These are phyloP conservation scores for Stichopus chloronotus DNA, from an alignment of 35 echinoderm and acorn worm genomes.

Conservation along the genomic window DNA sequence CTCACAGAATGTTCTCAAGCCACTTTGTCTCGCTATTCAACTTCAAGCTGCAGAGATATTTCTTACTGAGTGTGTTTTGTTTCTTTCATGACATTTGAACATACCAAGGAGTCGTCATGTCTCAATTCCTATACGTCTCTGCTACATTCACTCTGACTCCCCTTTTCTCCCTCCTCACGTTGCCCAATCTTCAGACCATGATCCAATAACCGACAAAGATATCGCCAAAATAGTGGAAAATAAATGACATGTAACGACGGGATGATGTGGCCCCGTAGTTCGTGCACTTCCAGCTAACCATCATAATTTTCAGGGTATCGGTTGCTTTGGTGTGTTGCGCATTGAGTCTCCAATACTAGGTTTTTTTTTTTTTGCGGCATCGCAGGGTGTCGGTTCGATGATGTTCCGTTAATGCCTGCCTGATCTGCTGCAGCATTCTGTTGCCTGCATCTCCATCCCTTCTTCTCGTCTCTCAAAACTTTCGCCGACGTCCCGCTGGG, in stretches of 20 bases:
- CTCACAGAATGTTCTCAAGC: no score
- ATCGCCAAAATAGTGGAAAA: no score
- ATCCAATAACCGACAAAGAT: not conserved
- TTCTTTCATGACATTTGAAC: no score
- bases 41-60: no score
- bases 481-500: conserved; percentile 13
- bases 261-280: not conserved
- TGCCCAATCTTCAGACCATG: not conserved
- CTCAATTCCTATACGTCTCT: not conserved
- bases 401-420: conserved; percentile 23
- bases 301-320: not conserved
- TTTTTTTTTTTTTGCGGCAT: not conserved
- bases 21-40: no score
- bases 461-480: not conserved
- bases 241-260: not conserved
- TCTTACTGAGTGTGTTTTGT: no score
- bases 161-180: not conserved
- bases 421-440: not conserved
- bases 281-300: not conserved
- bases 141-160: not conserved
- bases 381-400: not conserved
- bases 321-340: not conserved
- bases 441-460: not conserved
- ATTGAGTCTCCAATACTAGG: not conserved
- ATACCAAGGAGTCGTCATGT: no score